Base-by-base conservation (phyloP, 2,113 vertebrate species). In the Eulemur macaco region DNA sequence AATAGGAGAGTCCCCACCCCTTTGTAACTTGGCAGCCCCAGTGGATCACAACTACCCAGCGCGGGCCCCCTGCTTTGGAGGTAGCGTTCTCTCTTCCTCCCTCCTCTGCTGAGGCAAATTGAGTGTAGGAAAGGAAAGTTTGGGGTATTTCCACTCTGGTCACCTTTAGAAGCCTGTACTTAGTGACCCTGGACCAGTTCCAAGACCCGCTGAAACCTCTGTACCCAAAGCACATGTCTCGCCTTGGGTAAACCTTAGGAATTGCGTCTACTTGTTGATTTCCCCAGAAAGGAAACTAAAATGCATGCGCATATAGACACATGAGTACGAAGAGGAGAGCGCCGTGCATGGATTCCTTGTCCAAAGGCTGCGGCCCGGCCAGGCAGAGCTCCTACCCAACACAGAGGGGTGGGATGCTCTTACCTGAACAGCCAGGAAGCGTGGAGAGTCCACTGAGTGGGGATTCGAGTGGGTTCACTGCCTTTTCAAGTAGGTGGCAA, bases 311-410 rank as follows among this genome's bases (percentile, higher is more conserved):
- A 1, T 31, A 0, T 3, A 5, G 66, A 37, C 34, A 4, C 17
- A 2, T 2, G 37, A 15, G 13, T 12, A 34, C 47, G 23, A 11
- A 50, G 77, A 56, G 47, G 17, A 56, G 18, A 6, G 50, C 66
- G 37, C 34, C 9, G 1, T 0, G 23, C 7, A 0, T 4, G 20
- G 18, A 20, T 29, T 37, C 45, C 0, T 85, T 1, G 39, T 34
- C 66, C 89, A 17, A 13, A 58, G 64, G n/a, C 69, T 45, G 63
- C 34, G 42, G 18, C 42, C 34, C 18, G 3, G 1, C 50, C 17
- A 69, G n/a, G 73, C 78, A 64, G 58, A 39, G 31, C n/a, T 6
- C 17, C 58, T 0, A 9, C 25, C 42, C 60, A 82, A 7, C 42
- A 1, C 68, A 29, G 5, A 20, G 63, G 8, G 27, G 69, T 31